A percentile compares a stretch with the other conserved stretches of the same genome.
Conservation (phyloP, 2,113 vertebrate species). For the Rhodinocichla rosea region DNA sequence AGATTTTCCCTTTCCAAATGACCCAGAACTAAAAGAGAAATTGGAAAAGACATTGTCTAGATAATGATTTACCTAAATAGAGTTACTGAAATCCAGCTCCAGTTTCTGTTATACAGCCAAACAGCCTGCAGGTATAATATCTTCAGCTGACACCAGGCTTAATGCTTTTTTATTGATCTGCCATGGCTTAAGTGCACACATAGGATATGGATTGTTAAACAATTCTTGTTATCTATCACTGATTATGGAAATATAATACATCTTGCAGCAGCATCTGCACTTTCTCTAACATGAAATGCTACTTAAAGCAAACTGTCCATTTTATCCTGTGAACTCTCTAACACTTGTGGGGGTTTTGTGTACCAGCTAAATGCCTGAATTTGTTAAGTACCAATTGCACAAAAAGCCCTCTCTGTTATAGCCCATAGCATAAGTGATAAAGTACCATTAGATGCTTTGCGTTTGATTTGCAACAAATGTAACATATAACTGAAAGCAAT, state of each 20-base stretch:
- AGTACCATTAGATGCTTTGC: fast-evolving
- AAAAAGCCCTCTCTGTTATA: neutral
- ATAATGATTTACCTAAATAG: slow-evolving; percentile 24
- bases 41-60: neutral
- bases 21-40: neutral
- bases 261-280: slow-evolving; percentile 14
- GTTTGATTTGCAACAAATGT: neutral
- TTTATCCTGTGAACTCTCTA: neutral
- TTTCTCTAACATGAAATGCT: neutral
- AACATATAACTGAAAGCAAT: neutral
- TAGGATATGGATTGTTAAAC: neutral
- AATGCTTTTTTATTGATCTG: slow-evolving; percentile 32
- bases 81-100: slow-evolving; percentile 22
- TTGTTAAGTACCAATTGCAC: neutral
- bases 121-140: slow-evolving; percentile 4
- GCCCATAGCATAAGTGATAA: neutral
- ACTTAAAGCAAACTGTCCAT: neutral
- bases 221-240: neutral
- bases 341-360: neutral
- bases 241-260: slow-evolving; percentile 19
- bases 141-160: slow-evolving; percentile 22
- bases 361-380: neutral
- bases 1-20: neutral
- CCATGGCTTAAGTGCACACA: neutral
- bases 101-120: neutral